Percentiles rank a stretch among this genome's conserved stretches.
These are phyloP conservation scores for Aphelocoma californica DNA, from an alignment of 2,797 vertebrate genomes.

Conservation along the genomic window DNA sequence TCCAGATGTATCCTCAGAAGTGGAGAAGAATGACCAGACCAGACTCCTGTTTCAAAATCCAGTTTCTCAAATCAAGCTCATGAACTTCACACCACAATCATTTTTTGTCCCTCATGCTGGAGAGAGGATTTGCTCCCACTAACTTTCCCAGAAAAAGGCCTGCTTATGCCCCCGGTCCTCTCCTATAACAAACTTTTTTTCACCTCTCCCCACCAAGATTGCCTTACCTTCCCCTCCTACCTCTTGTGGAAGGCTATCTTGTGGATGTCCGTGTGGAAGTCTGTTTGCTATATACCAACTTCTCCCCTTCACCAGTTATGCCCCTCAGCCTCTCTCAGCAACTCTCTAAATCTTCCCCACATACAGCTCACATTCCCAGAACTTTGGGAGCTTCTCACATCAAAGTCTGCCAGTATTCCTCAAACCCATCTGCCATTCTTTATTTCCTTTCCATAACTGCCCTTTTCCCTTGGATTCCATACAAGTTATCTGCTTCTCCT, in stretches of 20 bases:
- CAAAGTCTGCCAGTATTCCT: neutral
- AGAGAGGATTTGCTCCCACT: neutral
- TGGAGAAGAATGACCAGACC: neutral
- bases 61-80: neutral
- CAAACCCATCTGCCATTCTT: neutral
- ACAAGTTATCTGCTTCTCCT: neutral
- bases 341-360: neutral
- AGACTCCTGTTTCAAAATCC: neutral
- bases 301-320: neutral
- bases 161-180: neutral
- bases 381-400: neutral
- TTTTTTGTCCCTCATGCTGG: neutral
- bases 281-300: neutral
- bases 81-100: accelerated
- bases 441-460: neutral
- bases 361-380: neutral
- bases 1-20: neutral
- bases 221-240: neutral
- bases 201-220: neutral
- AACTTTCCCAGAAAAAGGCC: neutral
- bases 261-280: neutral
- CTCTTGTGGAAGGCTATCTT: neutral
- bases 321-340: neutral
- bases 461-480: neutral
- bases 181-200: neutral